phyloP scores from a whole-genome alignment of 2,888 invertebrate species.

The Elegia similella region DNA sequence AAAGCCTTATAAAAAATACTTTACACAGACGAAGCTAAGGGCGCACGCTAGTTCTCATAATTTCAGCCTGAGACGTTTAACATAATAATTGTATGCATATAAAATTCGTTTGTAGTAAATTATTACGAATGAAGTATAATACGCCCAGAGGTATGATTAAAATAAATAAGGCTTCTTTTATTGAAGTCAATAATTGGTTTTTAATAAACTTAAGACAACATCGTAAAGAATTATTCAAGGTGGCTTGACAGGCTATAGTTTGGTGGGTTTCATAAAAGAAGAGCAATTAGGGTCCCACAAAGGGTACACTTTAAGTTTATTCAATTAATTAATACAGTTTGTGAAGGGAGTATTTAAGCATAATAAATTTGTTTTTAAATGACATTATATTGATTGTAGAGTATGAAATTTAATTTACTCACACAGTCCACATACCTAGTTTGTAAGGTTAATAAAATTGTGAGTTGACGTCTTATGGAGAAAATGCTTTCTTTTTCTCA shows the following conservation, averaged over 20 bases:
- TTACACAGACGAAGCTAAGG: no score
- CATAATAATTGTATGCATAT: conserved; percentile 31
- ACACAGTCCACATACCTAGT: no score
- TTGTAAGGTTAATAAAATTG: no score
- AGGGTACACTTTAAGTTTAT: background rate
- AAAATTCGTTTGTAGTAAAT: conserved; percentile 30
- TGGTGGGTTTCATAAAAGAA: conserved; percentile 5
- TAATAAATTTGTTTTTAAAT: background rate
- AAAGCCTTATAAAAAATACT: no score
- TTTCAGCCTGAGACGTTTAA: conserved; percentile 21
- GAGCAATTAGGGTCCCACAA: conserved; percentile 8
- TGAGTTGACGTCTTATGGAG: no score
- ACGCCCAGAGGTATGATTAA: conserved; percentile 49
- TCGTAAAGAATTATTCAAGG: conserved; percentile 22
- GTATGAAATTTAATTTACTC: no score
- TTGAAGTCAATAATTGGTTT: conserved; percentile 63
- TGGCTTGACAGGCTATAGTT: conserved; percentile 20
- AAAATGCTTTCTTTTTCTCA: no score
- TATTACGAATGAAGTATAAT: conserved; percentile 31
- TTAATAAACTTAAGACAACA: conserved; percentile 25
- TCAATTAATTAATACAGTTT: background rate
- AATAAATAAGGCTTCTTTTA: conserved; percentile 44
- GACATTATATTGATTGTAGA: background rate
- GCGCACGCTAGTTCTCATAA: background rate
- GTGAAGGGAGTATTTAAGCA: background rate